Conservation (phyloP, 2,797 vertebrate species). For the Dendrocincla fuliginosa region DNA sequence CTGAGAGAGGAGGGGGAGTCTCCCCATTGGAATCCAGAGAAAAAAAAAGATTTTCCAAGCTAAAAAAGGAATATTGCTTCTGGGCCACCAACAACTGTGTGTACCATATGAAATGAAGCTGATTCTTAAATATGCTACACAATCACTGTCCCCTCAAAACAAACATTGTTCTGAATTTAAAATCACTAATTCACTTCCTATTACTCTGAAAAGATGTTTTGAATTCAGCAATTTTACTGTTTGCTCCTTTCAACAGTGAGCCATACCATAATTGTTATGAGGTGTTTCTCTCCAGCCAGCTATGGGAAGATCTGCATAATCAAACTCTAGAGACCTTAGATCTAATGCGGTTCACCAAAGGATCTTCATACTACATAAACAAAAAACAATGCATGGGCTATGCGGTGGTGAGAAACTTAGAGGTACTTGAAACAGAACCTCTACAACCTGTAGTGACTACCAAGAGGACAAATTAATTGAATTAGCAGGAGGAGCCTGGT, state of each 20-base stretch:
- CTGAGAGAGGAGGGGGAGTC: background rate
- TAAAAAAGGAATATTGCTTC: background rate
- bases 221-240: background rate
- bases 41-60: background rate
- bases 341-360: background rate
- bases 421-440: background rate
- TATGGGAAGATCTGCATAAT: background rate
- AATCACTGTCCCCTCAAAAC: background rate
- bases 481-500: background rate
- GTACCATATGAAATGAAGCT: background rate
- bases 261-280: fast-evolving
- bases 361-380: background rate
- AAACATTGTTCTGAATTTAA: fast-evolving
- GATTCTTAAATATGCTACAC: background rate
- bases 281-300: background rate
- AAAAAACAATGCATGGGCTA: background rate
- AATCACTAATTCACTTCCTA: background rate
- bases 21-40: background rate
- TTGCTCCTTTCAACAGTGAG: background rate
- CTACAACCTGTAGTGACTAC: background rate
- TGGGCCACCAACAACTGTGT: background rate
- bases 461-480: too few species aligned
- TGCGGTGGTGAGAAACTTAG: background rate
- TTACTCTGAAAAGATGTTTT: background rate
- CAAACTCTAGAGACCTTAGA: background rate